Percentiles rank a stretch among this genome's conserved stretches.
Conservation (phyloP, 2,113 vertebrate genomes). For the Caranx ignobilis region DNA sequence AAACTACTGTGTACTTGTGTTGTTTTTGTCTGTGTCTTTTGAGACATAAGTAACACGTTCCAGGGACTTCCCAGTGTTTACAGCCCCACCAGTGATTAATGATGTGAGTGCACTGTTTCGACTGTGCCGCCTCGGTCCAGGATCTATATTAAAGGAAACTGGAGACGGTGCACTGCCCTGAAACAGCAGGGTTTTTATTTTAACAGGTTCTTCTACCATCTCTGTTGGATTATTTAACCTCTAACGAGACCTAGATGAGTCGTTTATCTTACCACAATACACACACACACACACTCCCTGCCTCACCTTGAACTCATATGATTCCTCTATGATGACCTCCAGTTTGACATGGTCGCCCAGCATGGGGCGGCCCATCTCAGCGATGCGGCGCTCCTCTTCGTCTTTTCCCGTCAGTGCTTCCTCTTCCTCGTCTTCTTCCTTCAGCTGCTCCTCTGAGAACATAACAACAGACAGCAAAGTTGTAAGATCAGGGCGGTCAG, state of each 20-base stretch:
- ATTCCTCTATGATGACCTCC: slow-evolving; percentile 98
- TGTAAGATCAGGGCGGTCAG: background rate
- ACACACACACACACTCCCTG: background rate
- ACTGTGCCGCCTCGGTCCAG: background rate
- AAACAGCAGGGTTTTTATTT: too few relatives aligned
- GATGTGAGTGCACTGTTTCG: background rate
- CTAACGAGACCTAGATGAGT: background rate
- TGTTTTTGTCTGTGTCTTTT: background rate
- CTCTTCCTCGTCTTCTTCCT: slow-evolving; percentile 84
- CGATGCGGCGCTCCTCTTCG: slow-evolving; percentile 94
- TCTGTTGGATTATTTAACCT: background rate
- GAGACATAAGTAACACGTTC: background rate
- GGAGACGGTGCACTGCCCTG: background rate
- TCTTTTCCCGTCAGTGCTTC: slow-evolving; percentile 91
- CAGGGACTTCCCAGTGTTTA: background rate
- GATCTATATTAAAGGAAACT: background rate
- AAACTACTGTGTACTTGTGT: background rate
- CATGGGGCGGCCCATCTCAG: slow-evolving; percentile 95
- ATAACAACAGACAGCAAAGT: slow-evolving; percentile 17
- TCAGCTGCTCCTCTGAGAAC: slow-evolving; percentile 85
- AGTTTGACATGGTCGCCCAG: slow-evolving; percentile 95
- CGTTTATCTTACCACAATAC: background rate
- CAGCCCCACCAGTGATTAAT: background rate
- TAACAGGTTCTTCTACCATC: background rate
- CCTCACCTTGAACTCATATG: slow-evolving; percentile 97